Conservation (phyloP, 2,888 invertebrate genomes). For the Chymomyza fuscimana region DNA sequence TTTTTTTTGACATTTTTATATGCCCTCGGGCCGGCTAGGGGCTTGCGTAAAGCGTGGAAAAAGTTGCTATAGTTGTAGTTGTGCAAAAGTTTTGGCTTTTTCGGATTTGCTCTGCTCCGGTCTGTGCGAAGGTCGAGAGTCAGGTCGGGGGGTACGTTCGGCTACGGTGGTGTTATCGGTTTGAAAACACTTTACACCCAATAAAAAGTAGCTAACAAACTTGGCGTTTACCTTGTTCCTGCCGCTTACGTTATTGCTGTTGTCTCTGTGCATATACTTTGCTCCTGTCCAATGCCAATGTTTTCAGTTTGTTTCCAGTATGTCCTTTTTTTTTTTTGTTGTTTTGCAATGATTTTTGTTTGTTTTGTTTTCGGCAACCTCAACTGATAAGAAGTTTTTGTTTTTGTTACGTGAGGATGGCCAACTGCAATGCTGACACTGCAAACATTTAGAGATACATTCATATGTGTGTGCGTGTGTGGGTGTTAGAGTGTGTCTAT, state of each 20-base stretch:
- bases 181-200: conserved; percentile 65
- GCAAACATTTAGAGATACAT: background rate
- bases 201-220: conserved; percentile 53
- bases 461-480: background rate
- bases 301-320: conserved; percentile 11
- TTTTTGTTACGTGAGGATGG: conserved; percentile 13
- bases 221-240: conserved; percentile 46
- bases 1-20: conserved; percentile 3
- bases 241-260: conserved; percentile 1
- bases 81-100: conserved; percentile 35
- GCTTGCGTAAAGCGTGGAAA: conserved; percentile 26
- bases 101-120: conserved; percentile 13
- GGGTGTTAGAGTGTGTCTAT: background rate
- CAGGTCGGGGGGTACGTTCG: background rate
- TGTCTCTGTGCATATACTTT: conserved; percentile 1
- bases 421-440: background rate
- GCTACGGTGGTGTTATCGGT: conserved; percentile 49
- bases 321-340: conserved; percentile 17
- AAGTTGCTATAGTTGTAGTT: conserved; percentile 15
- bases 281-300: background rate
- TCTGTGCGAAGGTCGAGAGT: conserved; percentile 19
- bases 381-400: conserved; percentile 57
- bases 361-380: conserved; percentile 43
- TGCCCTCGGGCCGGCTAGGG: conserved; percentile 8
- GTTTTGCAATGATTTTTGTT: background rate